Evolutionary conservation across 2,888 invertebrate genomes (phyloP).

Genomic region (Choristoneura rosaceana): DNA sequence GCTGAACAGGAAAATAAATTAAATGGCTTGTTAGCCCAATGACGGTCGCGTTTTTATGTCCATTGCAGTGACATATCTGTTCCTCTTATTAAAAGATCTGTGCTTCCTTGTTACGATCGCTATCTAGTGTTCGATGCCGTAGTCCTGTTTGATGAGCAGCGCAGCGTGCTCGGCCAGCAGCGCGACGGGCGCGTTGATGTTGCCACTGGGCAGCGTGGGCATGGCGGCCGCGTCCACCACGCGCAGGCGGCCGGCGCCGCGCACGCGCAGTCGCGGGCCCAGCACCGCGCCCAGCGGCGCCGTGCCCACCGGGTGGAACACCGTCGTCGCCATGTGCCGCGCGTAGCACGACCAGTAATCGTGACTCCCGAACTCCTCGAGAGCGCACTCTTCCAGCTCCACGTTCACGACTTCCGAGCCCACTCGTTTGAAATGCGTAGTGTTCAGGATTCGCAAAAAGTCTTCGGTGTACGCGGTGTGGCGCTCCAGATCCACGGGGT

Average conservation of each 20-base stretch:
- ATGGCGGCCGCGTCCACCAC: constrained; percentile 55
- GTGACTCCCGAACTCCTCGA: constrained; percentile 62
- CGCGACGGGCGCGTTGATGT: constrained; percentile 51
- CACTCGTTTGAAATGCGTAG: not conserved
- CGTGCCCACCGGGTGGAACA: constrained; percentile 82
- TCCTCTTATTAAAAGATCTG: too few species aligned
- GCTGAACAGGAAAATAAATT: too few species aligned
- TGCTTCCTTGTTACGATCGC: not conserved
- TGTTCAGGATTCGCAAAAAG: not conserved
- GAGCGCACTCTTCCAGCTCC: constrained; percentile 55
- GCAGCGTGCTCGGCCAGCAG: constrained; percentile 53
- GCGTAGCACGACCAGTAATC: constrained; percentile 86
- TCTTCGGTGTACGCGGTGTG: constrained; percentile 15
- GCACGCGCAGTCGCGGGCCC: constrained; percentile 50
- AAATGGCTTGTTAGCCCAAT: too few species aligned
- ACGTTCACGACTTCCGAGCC: constrained; percentile 62
- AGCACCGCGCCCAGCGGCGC: constrained; percentile 52
- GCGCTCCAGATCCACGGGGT: constrained; percentile 16
- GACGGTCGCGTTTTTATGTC: too few species aligned
- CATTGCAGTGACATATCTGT: too few species aligned
- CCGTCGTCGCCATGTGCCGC: constrained; percentile 77
- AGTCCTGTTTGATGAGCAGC: constrained; percentile 41
- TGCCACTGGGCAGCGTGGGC: constrained; percentile 51
- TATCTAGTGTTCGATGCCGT: not conserved
- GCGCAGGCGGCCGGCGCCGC: constrained; percentile 48